These are phyloP conservation scores for Camponotus vicinus DNA, from an alignment of 1,140 invertebrate species.

Conservation along the genomic window DNA sequence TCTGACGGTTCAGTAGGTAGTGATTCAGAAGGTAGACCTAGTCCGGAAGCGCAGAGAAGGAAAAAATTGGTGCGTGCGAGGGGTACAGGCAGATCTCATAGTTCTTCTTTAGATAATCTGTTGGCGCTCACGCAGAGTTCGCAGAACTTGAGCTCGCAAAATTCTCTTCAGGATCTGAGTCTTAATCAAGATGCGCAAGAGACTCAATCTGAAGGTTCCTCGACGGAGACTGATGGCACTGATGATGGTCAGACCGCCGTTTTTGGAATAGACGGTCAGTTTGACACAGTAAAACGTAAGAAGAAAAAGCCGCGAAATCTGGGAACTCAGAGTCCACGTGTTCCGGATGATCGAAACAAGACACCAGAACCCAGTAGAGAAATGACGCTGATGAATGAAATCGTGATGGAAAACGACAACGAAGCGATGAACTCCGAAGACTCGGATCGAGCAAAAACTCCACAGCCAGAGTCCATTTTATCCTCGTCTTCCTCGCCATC, in stretches of 20 bases:
- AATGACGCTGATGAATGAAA: constrained; percentile 75
- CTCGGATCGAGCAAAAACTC: constrained; percentile 87
- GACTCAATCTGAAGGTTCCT: constrained; percentile 89
- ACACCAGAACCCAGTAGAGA: constrained; percentile 86
- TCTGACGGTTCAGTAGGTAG: constrained; percentile 94
- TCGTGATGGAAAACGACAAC: constrained; percentile 77
- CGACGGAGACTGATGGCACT: constrained; percentile 92
- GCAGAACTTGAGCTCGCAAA: constrained; percentile 85
- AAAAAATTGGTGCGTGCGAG: constrained; percentile 92
- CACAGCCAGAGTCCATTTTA: constrained; percentile 86
- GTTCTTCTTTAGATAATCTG: constrained; percentile 92
- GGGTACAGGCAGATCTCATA: constrained; percentile 93
- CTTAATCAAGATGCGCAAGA: constrained; percentile 80
- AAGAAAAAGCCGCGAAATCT: constrained; percentile 88
- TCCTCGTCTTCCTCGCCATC: constrained; percentile 69
- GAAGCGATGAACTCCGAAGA: constrained; percentile 83
- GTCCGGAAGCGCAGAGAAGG: constrained; percentile 92
- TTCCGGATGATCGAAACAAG: constrained; percentile 85
- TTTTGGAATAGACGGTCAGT: constrained; percentile 90
- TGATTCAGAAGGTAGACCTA: constrained; percentile 94
- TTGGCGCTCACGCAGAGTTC: constrained; percentile 87
- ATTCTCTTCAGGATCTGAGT: constrained; percentile 83
- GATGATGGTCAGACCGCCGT: constrained; percentile 88
- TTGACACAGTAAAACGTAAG: constrained; percentile 94
- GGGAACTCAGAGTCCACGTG: constrained; percentile 82